These are phyloP conservation scores for Sebastes matsubarae DNA, from an alignment of 2,797 vertebrate species.

Conservation along the genomic window DNA sequence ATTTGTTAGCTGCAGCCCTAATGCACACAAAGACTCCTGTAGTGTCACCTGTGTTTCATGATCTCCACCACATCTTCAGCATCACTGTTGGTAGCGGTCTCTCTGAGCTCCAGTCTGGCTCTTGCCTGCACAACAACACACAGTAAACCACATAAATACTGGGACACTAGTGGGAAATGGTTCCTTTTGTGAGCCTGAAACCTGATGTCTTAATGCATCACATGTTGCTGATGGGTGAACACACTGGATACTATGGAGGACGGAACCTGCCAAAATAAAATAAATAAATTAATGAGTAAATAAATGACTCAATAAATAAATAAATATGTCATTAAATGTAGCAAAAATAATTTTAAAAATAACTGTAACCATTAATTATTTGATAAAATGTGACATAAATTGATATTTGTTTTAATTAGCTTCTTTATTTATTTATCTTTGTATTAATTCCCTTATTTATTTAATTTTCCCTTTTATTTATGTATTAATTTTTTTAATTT, in stretches of 20 bases:
- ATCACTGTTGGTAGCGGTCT: slow-evolving; percentile 89
- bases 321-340: too few species aligned
- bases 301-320: too few species aligned
- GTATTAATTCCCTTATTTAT: too few species aligned
- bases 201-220: background rate
- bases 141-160: background rate
- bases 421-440: too few species aligned
- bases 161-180: background rate
- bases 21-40: background rate
- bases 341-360: too few species aligned
- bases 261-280: too few species aligned
- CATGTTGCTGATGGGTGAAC: background rate
- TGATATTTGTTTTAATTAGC: too few species aligned
- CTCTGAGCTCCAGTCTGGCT: slow-evolving; percentile 93
- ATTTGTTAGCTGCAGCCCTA: background rate
- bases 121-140: slow-evolving; percentile 84
- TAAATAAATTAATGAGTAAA: accelerated
- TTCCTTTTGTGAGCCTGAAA: background rate
- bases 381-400: too few species aligned
- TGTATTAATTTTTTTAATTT: too few species aligned
- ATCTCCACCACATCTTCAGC: slow-evolving; percentile 97
- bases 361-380: too few species aligned
- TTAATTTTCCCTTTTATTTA: too few species aligned
- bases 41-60: slow-evolving; percentile 94
- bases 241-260: background rate